phyloP scores from a whole-genome alignment of 2,797 vertebrate species.

The Psittacula derbiana region DNA sequence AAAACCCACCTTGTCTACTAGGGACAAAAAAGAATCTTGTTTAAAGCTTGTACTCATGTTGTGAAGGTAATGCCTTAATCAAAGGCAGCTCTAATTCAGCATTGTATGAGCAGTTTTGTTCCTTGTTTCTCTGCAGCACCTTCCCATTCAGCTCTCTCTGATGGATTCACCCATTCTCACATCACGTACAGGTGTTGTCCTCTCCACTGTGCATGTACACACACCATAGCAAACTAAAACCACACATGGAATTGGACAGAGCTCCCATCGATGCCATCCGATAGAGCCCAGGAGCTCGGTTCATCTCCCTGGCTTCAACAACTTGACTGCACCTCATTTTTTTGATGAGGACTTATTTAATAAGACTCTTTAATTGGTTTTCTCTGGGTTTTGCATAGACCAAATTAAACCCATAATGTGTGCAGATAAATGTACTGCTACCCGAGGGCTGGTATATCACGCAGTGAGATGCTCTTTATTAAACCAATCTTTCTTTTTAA shows the following conservation, averaged over 20 bases:
- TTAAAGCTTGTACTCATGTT: background rate
- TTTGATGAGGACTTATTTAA: background rate
- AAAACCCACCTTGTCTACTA: background rate
- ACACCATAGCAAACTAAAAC: background rate
- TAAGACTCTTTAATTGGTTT: background rate
- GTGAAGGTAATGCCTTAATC: background rate
- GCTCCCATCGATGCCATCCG: background rate
- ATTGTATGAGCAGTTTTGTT: background rate
- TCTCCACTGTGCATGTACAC: accelerated
- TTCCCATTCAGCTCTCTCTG: background rate
- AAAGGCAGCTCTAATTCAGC: background rate
- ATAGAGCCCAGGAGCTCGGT: background rate
- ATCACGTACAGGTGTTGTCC: background rate
- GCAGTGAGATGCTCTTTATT: conserved; percentile 28
- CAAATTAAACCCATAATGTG: conserved; percentile 36
- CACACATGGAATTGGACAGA: background rate
- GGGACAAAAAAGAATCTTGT: background rate
- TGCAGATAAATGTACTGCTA: conserved; percentile 1
- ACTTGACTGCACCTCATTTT: background rate
- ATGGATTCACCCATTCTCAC: background rate
- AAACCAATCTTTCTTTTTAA: conserved; percentile 49
- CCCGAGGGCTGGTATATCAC: background rate
- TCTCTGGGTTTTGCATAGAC: background rate
- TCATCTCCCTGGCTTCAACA: background rate
- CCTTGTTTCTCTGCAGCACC: background rate